Percentiles rank a stretch among this genome's conserved stretches.
These are phyloP conservation scores for Elachura formosa DNA, from an alignment of 2,113 vertebrate species.

Conservation along the genomic window DNA sequence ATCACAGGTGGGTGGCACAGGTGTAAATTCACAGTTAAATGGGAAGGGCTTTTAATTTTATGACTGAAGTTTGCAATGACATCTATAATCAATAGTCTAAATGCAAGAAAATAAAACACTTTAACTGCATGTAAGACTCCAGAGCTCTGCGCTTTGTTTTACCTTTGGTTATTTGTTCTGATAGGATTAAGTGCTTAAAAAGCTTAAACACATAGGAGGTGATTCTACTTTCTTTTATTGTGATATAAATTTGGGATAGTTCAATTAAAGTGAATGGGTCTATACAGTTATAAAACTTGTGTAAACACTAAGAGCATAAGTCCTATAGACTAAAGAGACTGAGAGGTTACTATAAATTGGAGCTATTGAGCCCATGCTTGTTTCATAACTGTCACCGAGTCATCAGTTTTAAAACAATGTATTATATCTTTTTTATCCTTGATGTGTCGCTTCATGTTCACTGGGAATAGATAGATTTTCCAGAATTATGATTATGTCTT, in stretches of 20 bases:
- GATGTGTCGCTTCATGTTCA: slow-evolving; percentile 29
- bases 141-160: slow-evolving; percentile 50
- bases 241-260: slow-evolving; percentile 33
- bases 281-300: slow-evolving; percentile 30
- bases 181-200: slow-evolving; percentile 37
- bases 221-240: slow-evolving; percentile 25
- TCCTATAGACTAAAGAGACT: not conserved
- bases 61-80: slow-evolving; percentile 29
- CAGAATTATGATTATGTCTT: slow-evolving; percentile 65
- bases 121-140: slow-evolving; percentile 33
- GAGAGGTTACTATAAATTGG: not conserved
- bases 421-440: slow-evolving; percentile 16
- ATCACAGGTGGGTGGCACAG: not conserved
- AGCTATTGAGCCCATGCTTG: slow-evolving; percentile 28
- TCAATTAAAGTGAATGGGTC: slow-evolving; percentile 29
- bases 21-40: slow-evolving; percentile 31
- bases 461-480: slow-evolving; percentile 62
- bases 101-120: slow-evolving; percentile 62
- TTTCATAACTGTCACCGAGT: slow-evolving; percentile 14
- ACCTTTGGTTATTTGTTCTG: slow-evolving; percentile 31
- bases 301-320: not conserved
- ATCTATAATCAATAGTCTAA: slow-evolving; percentile 66
- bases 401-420: slow-evolving; percentile 55
- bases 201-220: slow-evolving; percentile 9
- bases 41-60: slow-evolving; percentile 51